Evolutionary conservation across 1,140 invertebrate genomes (phyloP), one percentile per base, ranked within the genome.

Genomic region (Drosophila sp.): DNA sequence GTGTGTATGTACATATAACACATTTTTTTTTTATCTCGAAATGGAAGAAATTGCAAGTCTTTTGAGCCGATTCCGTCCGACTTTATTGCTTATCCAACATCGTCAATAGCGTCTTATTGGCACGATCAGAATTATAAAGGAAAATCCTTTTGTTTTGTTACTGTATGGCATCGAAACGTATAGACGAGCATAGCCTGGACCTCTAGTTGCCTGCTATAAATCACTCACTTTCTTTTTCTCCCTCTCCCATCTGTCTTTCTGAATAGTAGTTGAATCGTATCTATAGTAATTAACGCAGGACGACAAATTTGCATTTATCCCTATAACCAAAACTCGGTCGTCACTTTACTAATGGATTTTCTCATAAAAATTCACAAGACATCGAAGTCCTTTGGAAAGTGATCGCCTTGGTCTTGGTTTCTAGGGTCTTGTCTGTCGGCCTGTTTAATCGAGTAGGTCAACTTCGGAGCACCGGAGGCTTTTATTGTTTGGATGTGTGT

Each of bases 161-260:
- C 35, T 38, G 35, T 38, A 38, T 47, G n/a, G 44, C 17, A 47
- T 8, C n/a, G 23, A 47, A 8, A 25, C 5, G 27, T 3, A 50
- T 50, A 17, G 44, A 50, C 2, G 8, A 50, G 25, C 3, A 50
- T 50, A 50, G 44, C 44, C 44, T 50, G 44, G 44, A 27, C 44
- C 25, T 50, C 25, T 50, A 50, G 44, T 50, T 50, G 44, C 44
- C 44, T 50, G 44, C 44, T 50, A 50, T 50, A 50, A 50, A 38
- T 11, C 35, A 10, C 35, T 38, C 35, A 38, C 35, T 38, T 11
- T 38, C 6, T 27, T 23, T 25, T 2, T 3, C 25, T 27, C 23
- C 27, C 27, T 50, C 3, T 50, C 44, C 44, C 25, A 50, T 50
- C 25, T 50, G 23, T 50, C 23, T 50, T 50, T 50, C 44, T 50